A percentile compares a stretch with the other conserved stretches of the same genome.
Conservation (phyloP, 2,113 vertebrate species). For the Serinus canaria region DNA sequence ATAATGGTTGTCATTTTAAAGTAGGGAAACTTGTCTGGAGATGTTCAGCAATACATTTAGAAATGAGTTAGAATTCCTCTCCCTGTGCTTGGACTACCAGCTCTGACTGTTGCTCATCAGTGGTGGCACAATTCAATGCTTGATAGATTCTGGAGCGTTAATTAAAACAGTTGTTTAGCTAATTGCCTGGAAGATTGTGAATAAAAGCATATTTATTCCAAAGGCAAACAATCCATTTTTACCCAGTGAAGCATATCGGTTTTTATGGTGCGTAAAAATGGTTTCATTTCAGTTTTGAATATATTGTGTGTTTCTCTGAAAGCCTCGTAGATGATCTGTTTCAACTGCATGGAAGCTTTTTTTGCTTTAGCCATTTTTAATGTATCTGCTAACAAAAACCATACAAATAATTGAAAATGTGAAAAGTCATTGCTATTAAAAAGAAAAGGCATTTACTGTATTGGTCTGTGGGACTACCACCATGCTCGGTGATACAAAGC, state of each 20-base stretch:
- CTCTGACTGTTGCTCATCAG: conserved; percentile 25
- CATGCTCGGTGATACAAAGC: not conserved
- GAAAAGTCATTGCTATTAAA: not conserved
- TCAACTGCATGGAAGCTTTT: not conserved
- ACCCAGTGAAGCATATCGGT: conserved; percentile 23
- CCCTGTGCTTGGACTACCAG: not conserved
- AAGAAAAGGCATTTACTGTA: not conserved
- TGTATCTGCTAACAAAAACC: not conserved
- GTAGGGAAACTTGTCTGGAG: not conserved
- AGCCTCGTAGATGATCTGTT: conserved; percentile 1
- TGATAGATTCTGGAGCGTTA: conserved; percentile 34
- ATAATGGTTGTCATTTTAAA: not conserved
- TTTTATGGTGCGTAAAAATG: conserved; percentile 42
- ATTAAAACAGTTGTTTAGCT: conserved; percentile 62
- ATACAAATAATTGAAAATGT: not conserved
- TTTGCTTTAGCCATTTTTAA: not conserved
- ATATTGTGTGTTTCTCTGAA: conserved; percentile 12
- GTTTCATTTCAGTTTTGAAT: conserved; percentile 39
- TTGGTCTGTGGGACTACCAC: not conserved
- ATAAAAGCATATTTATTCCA: conserved; percentile 58
- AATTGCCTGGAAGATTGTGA: conserved; percentile 54
- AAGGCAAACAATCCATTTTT: conserved; percentile 59
- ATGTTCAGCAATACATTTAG: not conserved
- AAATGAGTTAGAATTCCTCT: not conserved
- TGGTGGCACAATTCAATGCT: conserved; percentile 24